These are phyloP conservation scores for Temnothorax rugatulus DNA, from an alignment of 2,888 invertebrate species.

Conservation along the genomic window DNA sequence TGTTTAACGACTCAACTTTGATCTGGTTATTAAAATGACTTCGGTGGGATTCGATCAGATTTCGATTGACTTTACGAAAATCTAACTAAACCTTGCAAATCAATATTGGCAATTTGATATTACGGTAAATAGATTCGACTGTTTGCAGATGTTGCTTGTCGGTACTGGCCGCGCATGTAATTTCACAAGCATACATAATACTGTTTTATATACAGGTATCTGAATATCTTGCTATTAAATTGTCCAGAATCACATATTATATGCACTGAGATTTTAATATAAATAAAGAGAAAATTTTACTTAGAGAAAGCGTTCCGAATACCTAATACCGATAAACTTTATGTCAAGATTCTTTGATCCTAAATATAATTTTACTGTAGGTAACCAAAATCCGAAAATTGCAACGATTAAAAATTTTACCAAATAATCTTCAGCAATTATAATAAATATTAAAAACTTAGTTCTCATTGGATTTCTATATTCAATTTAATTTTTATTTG, in stretches of 20 bases:
- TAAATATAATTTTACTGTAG: background rate
- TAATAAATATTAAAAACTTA: background rate
- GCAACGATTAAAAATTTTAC: background rate
- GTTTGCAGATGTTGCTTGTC: constrained; percentile 14
- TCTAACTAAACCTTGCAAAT: constrained; percentile 16
- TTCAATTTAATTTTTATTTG: constrained; percentile 7
- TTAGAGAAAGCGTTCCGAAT: background rate
- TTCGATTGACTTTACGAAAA: constrained; percentile 15
- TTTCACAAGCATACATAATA: background rate
- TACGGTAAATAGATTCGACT: constrained; percentile 36
- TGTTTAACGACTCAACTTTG: background rate
- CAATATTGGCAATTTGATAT: constrained; percentile 4
- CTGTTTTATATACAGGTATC: background rate
- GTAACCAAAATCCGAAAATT: background rate
- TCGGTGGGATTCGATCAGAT: background rate
- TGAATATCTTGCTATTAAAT: background rate
- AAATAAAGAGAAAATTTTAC: background rate
- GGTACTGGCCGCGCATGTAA: background rate
- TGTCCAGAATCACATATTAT: background rate
- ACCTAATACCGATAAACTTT: background rate
- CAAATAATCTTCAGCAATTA: background rate
- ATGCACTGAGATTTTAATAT: background rate
- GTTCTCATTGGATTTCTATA: background rate
- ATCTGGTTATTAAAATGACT: constrained; percentile 9
- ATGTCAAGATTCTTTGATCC: background rate